Base-by-base conservation (phyloP, 2,888 invertebrate species). In the Conistra vaccinii region DNA sequence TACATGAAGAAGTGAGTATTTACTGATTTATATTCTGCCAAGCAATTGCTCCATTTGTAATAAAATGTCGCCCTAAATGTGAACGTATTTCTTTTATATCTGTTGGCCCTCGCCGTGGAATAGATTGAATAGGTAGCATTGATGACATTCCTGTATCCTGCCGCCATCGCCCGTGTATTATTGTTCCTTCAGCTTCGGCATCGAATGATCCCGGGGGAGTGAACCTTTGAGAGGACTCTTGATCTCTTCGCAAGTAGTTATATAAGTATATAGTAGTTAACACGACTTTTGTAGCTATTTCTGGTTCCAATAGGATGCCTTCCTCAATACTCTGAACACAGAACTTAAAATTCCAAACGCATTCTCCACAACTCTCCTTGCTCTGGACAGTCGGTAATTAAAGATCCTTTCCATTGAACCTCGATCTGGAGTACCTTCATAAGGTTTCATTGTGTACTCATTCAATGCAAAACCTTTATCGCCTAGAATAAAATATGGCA, bases 21-120 rank as follows among this genome's bases (percentile, higher is more conserved):
- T 63, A 63, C 45, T 74, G 77, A 76, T 73, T 76, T 66, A 73
- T 68, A 73, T 80, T 53, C 60, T 77, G 81, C 79, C 81, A 84
- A 70, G 74, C 32, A 67, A 84, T 66, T 66, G 75, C 55, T 69
- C 78, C 80, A 48, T 82, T 84, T 73, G 80, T 80, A 42, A 80
- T 80, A 35, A 84, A 84, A 73, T 84, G 82, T 82, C 76, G 73
- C 58, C 57, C 77, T 78, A 85, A 73, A 53, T 85, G 80, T 57
- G 42, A 73, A 69, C 82, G 79, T 79, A 85, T 85, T 69, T 81
- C 72, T 81, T 81, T 80, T 69, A 70, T 68, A 71, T 78, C 45
- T 74, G 63, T 76, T 76, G 69, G 17, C 58, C 73, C 77, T 74
- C 81, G 67, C 65, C 80, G 79, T 85, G 81, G 78, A 57, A 83